Base-by-base conservation (phyloP, 2,888 invertebrate species). In the Apamea epomidion region DNA sequence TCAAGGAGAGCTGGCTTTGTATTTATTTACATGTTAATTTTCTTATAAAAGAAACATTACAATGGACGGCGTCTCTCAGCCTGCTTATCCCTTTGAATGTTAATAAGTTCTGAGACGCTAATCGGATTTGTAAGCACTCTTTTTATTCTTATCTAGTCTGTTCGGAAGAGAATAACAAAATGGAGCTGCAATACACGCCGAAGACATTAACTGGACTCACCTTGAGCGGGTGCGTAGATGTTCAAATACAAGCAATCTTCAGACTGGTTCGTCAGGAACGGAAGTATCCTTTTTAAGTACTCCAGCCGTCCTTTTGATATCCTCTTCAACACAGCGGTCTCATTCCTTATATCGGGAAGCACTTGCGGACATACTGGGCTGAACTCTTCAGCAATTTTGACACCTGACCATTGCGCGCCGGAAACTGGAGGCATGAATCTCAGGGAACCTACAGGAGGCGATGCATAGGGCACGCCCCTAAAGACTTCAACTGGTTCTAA, bases 181-280 rank as follows among this genome's bases (percentile, higher is more conserved):
- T 21, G n/a, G 7, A 62, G n/a, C 12, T 60, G 42, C 18, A 42
- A n/a, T n/a, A 72, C 18, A 72, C 12, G 18, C 32, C 37, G 58
- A 68, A 81, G 67, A 81, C 64, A 84, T 76, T 74, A 78, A 62
- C 74, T 81, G 84, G 29, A 76, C 97, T 97, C 97, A 99, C 99
- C 99, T 98, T 98, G 98, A 91, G 98, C 98, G 76, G 99, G 99
- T 48, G 99, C 99, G 97, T 99, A 99, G 93, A 99, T 98, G 96
- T 99, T 99, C 94, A 99, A 97, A 95, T 99, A 99, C 85, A 99
- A 98, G 94, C 99, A 99, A 97, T 99, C 99, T 97, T 99, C 99
- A 89, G 98, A 99, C 97, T 99, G 99, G 94, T 99, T 98, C 90
- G 98, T 98, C 90, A 99, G 97, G 94, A 98, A 98, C 67, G 99